Base-by-base conservation (phyloP, 2,888 invertebrate genomes). In the Sinodicranocentrus sp. region DNA sequence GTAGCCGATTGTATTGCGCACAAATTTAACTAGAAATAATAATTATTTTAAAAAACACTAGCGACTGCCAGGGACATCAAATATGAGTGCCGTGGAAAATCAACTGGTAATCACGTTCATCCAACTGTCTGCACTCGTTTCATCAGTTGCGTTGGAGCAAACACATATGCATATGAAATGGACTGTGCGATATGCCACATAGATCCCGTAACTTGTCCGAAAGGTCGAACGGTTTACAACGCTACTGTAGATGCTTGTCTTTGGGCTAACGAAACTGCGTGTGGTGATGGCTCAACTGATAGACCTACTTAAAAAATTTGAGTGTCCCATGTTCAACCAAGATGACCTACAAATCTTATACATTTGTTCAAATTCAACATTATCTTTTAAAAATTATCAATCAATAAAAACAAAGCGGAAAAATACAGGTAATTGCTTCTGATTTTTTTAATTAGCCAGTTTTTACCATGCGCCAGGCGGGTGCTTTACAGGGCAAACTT, bases 141-240 rank as follows among this genome's bases (percentile, higher is more conserved):
- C 71, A 57, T 71, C 5, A 44, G 44, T 13, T 71, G 71, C 39
- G 21, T 25, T 25, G 70, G 43, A 6, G 70, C 52, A 26, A 15
- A 52, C 23, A n/a, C n/a, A n/a, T n/a, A n/a, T 39, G 70, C 70
- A 10, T 52, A n/a, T 5, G 19, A 52, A n/a, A 8, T 23, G 1
- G 70, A 70, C 3, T 70, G 71, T 17, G 57, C 71, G 19, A 57
- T 8, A 13, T 57, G 71, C 25, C 8, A n/a, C 1, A 10, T 19
- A 0, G 68, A 78, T 25, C 43, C 77, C 2, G 44, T 57, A 8
- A 23, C 25, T 5, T 78, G 77, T 44, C 77, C 70, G 10, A 3
- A 33, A 17, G 68, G 68, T 25, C 17, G 26, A 59, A 17, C 65
- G 0, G 67, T 57, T 3, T 71, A 48, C 39, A 2, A 57, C 15